Base-by-base conservation (phyloP, 2,113 vertebrate species). In the Semnornis frantzii region DNA sequence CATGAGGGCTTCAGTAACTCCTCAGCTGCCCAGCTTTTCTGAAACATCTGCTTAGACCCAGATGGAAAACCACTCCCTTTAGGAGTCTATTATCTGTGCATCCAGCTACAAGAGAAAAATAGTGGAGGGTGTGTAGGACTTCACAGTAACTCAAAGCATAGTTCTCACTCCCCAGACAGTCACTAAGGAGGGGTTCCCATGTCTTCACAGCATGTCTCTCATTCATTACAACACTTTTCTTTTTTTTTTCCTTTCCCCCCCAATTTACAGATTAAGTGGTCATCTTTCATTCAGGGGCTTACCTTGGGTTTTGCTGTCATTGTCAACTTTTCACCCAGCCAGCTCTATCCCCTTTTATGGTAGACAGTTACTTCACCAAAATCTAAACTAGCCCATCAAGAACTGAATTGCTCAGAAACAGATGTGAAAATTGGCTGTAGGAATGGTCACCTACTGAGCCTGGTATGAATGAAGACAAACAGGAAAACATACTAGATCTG, bases 381-480 rank as follows among this genome's bases (percentile, higher is more conserved):
- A 58, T 74, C 60, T 80, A n/a, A 94, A 87, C 71, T 76, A 68
- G 59, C 66, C 75, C 6, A 1, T 79, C 63, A 86, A 85, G 68
- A 55, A 73, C 68, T n/a, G 64, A 87, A 70, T 19, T 85, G 55
- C 84, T 87, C 28, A 79, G 90, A 94, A 96, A 95, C 94, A 95
- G 96, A 96, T 95, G 94, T 96, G 92, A 85, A 95, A 95, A 92
- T 82, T 96, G 93, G 96, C 94, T 92, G 78, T 44, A 79, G 93
- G 55, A 80, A 85, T 89, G 79, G 85, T 96, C 93, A 96, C 93
- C 96, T 95, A 95, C 92, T 96, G 90, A 89, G 94, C 82, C 85
- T 95, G 91, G 94, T 95, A 95, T 89, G 92, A 95, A 87, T 59
- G 87, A 95, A 92, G 92, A 89, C 93, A 95, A 95, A 89, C 75